Conservation (phyloP, 1,140 invertebrate genomes). For the Zaprionus tsacasi region DNA sequence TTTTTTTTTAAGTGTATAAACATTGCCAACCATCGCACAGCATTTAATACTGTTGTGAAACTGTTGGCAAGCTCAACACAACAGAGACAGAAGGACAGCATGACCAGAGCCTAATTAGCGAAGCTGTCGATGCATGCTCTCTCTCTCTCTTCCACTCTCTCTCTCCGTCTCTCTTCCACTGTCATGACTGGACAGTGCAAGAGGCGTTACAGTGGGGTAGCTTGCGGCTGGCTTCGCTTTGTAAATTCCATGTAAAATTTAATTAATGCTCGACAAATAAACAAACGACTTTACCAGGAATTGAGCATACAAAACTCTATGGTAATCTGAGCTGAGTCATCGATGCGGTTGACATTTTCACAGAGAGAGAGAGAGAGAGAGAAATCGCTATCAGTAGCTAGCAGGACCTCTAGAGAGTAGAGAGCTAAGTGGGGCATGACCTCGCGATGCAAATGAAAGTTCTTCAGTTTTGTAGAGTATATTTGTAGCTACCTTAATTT, state of each 20-base stretch:
- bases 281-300: slow-evolving; percentile 8
- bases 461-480: no score
- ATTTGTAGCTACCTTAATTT: no score
- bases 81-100: background rate
- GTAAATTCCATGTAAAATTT: slow-evolving; percentile 33
- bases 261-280: slow-evolving; percentile 40
- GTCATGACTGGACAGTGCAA: background rate
- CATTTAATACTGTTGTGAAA: slow-evolving; percentile 6
- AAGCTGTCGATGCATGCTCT: background rate
- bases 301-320: background rate
- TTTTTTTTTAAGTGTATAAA: background rate
- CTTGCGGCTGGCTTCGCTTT: slow-evolving; percentile 10
- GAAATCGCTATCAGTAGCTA: background rate
- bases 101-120: background rate
- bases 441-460: no score
- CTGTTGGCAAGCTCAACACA: background rate
- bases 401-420: background rate
- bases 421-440: no score
- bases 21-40: background rate
- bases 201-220: background rate
- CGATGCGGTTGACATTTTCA: background rate
- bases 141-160: background rate
- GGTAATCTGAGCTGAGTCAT: background rate
- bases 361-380: background rate
- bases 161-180: background rate